Conservation (phyloP, 2,113 vertebrate genomes). For the Phalacrocorax aristotelis region DNA sequence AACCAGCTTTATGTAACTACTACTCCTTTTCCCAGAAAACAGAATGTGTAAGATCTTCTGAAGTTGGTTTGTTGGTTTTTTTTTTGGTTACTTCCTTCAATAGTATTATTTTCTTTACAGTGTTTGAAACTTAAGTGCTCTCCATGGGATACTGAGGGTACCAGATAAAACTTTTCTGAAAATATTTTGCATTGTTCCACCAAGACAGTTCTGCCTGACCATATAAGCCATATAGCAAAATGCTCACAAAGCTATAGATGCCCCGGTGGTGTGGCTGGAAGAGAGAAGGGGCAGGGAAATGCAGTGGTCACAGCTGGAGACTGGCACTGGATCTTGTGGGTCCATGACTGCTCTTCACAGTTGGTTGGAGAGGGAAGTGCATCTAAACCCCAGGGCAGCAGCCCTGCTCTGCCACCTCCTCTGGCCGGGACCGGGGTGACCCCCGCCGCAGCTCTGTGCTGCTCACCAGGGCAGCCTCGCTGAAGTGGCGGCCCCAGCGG, state of each 20-base stretch:
- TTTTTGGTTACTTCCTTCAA: neutral
- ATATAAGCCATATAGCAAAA: neutral
- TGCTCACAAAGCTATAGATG: neutral
- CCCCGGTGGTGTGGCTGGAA: neutral
- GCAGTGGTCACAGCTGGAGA: neutral
- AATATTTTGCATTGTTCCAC: neutral
- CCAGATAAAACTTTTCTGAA: neutral
- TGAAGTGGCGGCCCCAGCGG: neutral
- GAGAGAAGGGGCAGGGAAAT: neutral
- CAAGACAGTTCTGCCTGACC: neutral
- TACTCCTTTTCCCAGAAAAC: neutral
- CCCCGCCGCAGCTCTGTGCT: rapidly evolving
- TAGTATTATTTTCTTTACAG: neutral
- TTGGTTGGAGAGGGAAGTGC: neutral
- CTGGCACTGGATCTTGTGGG: rapidly evolving
- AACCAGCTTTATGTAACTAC: rapidly evolving
- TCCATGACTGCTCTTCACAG: rapidly evolving
- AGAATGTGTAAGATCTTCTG: neutral
- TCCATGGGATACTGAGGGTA: neutral
- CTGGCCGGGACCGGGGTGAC: rapidly evolving
- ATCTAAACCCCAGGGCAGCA: neutral
- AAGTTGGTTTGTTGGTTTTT: neutral
- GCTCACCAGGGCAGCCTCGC: neutral
- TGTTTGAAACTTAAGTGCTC: neutral
- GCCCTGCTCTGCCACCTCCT: neutral